Evolutionary conservation across 2,797 vertebrate species (phyloP).

Genomic region (Geotrypetes seraphini): DNA sequence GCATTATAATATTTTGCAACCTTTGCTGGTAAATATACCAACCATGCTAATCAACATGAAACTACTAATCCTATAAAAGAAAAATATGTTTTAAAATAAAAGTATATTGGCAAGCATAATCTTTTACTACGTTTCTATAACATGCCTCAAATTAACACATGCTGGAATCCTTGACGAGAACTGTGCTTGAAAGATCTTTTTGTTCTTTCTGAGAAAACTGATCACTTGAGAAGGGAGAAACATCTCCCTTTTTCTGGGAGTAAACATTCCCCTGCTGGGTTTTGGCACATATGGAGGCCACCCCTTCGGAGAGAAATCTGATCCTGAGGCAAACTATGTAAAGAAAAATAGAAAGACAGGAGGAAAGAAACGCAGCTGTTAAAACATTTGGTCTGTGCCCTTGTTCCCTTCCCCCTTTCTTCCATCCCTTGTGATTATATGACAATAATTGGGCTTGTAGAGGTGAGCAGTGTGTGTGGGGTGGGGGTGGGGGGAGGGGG

Average conservation of each 20-base stretch:
- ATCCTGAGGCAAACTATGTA: slow-evolving; percentile 52
- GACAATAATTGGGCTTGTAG: slow-evolving; percentile 2
- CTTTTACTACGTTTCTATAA: too few species aligned
- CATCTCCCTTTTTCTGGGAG: slow-evolving; percentile 31
- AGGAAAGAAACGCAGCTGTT: slow-evolving; percentile 58
- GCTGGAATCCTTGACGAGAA: slow-evolving; percentile 17
- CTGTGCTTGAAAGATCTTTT: slow-evolving; percentile 14
- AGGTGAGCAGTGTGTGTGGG: too few species aligned
- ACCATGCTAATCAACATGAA: too few species aligned
- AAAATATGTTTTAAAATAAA: too few species aligned
- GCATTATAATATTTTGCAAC: too few species aligned
- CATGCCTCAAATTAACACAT: slow-evolving; percentile 21
- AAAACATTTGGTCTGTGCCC: slow-evolving; percentile 53
- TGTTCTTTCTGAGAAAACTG: neutral
- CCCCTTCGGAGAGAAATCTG: slow-evolving; percentile 52
- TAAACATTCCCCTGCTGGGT: slow-evolving; percentile 50
- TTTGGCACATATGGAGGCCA: slow-evolving; percentile 37
- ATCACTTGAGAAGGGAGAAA: slow-evolving; percentile 21
- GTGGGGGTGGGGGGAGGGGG: too few species aligned
- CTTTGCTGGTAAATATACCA: too few species aligned
- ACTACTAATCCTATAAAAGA: too few species aligned
- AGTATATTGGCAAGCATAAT: too few species aligned
- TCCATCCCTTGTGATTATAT: slow-evolving; percentile 15
- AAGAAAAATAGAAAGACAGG: slow-evolving; percentile 24
- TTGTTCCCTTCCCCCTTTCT: slow-evolving; percentile 6